Base-by-base conservation (phyloP, 2,797 vertebrate species). In the Hoplostethus atlanticus region DNA sequence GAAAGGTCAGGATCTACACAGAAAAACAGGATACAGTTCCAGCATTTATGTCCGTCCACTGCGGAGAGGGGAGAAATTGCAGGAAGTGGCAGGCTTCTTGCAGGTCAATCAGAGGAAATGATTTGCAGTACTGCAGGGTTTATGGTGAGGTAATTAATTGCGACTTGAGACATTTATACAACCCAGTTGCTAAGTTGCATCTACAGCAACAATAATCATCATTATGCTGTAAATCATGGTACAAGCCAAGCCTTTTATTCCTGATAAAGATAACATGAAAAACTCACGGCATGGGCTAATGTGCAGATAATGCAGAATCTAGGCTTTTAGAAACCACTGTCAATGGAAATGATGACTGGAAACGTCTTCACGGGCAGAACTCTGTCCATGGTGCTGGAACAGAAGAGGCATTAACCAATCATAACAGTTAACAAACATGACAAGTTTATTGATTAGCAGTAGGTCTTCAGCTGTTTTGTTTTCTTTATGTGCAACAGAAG, bases 341-440 rank as follows among this genome's bases (percentile, higher is more conserved):
- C 31, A 17, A 44, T 40, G 12, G 8, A 34, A 5, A 2, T 36
- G 28, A 28, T 2, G 42, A 10, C 3, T 28, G 60, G 60, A 11
- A 46, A 6, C 30, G 11, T 11, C 11, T 15, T 25, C 8, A 42
- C 34, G 15, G 47, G 11, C 5, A 76, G 61, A 78, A 60, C 91
- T 89, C 92, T 92, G 90, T 92, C 92, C 90, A 89, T 91, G 92
- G 91, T 92, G 84, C 90, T 92, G 91, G 87, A 89, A 54, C 59
- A 42, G 58, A 28, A 71, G 46, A 58, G 52, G 44, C 46, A 25
- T n/a, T 2, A 3, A 36, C 48, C 3, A 81, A 57, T 16, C 28
- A 16, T 64, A 13, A 58, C 6, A 53, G 61, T 17, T 52, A 0
- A 3, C 57, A 40, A 25, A 38, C 40, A 58, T 38, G n/a, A 13